Evolutionary conservation across 2,888 invertebrate species (phyloP), one percentile per base, ranked within the genome.

Genomic region (Clunio marinus): DNA sequence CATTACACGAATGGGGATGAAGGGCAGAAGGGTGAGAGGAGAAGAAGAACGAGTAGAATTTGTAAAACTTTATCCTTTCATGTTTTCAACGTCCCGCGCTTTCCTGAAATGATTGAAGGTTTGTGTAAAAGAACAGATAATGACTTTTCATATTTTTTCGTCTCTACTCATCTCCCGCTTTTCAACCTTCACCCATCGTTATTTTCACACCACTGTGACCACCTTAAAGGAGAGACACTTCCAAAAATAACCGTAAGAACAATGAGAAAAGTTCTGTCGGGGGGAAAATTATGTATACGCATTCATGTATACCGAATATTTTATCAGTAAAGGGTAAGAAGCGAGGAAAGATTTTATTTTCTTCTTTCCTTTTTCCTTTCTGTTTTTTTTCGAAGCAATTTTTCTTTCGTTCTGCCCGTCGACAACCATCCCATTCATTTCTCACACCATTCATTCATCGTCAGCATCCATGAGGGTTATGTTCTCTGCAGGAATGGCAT

Each of bases 91-190:
- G 51, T 51, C 15, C 20, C 22, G 20, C 20, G 15, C 51, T 17
- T 51, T 15, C 22, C 15, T 8, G 51, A 8, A 8, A 10, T 17
- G 22, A 8, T 51, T 20, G 22, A 8, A 8, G 51, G 17, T 8
- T 32, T 4, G 32, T 51, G 15, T 10, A 51, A 17, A 22, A 51
- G 41, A 41, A 20, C 20, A 17, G 37, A 37, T 60, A 60, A 60
- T 58, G 57, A 58, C 57, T 58, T 58, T 58, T 58, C 57, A 58
- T 58, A 60, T 37, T 37, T n/a, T n/a, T n/a, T n/a, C n/a, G n/a
- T n/a, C n/a, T n/a, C n/a, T n/a, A n/a, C n/a, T 60, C 60, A 41
- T 13, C 25, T n/a, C 22, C 60, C 24, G 3, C 32, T 7, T 10
- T 7, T 32, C 10, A 32, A 32, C 32, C 4, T 32, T 32, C 10